Evolutionary conservation across 2,113 vertebrate genomes (phyloP).

Genomic region (Oncorhynchus nerka): DNA sequence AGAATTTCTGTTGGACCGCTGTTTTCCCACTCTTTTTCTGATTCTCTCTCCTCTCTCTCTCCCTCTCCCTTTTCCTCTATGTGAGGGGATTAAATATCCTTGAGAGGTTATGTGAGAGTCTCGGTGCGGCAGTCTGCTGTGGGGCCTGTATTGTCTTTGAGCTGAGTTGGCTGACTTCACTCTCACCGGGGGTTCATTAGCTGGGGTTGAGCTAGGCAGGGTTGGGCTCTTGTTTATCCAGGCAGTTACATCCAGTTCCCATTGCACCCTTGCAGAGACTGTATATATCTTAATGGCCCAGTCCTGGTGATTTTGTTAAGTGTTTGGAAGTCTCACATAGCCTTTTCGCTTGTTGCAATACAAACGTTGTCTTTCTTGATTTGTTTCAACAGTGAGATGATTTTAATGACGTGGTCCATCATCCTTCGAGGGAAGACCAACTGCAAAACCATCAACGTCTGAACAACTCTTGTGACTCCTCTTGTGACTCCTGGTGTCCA

Average conservation of each 20-base stretch:
- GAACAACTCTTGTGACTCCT: background rate
- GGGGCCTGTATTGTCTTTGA: conserved; percentile 24
- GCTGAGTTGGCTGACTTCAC: conserved; percentile 54
- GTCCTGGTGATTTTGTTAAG: too few species aligned
- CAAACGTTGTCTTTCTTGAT: conserved; percentile 38
- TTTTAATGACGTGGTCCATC: conserved; percentile 50
- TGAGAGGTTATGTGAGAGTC: conserved; percentile 54
- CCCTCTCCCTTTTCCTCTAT: conserved; percentile 11
- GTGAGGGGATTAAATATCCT: conserved; percentile 28
- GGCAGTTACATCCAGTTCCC: conserved; percentile 23
- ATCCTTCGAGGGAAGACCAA: conserved; percentile 25
- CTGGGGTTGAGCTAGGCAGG: conserved; percentile 32
- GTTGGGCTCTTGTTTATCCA: conserved; percentile 19
- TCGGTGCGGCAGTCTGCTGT: conserved; percentile 40
- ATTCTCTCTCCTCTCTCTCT: conserved; percentile 12
- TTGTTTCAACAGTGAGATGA: conserved; percentile 53
- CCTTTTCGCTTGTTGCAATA: conserved; percentile 24
- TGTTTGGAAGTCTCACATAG: conserved; percentile 10
- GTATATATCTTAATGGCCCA: background rate
- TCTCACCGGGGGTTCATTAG: conserved; percentile 36
- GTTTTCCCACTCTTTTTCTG: background rate
- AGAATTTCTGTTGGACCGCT: background rate
- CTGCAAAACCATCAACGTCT: conserved; percentile 2
- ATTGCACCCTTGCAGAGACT: conserved; percentile 18
- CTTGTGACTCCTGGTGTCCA: background rate